Base-by-base conservation (phyloP, 2,888 invertebrate species). In the Ctena decussata region DNA sequence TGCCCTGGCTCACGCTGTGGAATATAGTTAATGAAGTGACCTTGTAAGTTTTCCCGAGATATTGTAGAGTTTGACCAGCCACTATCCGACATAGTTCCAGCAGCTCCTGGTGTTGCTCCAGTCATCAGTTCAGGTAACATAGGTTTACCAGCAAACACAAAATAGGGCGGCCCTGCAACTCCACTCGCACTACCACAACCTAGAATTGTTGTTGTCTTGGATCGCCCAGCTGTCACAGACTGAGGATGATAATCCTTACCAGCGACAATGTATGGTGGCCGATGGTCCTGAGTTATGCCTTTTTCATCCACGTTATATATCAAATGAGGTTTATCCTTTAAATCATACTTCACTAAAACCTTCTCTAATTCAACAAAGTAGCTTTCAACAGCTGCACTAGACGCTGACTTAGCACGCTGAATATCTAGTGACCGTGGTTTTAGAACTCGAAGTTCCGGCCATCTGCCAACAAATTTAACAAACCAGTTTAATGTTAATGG, bases 391-490 rank as follows among this genome's bases (percentile, higher is more conserved):
- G 44, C 65, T 12, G 6, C n/a, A 37, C 60, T 65, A 27, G 53
- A 49, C 41, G 76, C 35, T 49, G 60, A 49, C 39, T 84, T 84
- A 21, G 84, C 80, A 12, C 82, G 44, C 0, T 44, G 35, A 30
- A 72, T 65, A 24, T 86, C 85, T 21, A 86, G 44, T 3, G 30
- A 27, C 24, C 76, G 32, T 35, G 84, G 85, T 60, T 76, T 80
- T 0, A 74, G n/a, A 18, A 82, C 76, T 15, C 39, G 39, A 57
- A 85, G 32, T 41, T 85, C 79, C 41, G 85, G 81, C 85, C 78
- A 82, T 6, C 79, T 30, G 15, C 41, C 44, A 11, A 77, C 21
- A 57, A 86, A 77, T 0, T 80, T 57, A 18, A 39, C 5, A 12
- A 84, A 53, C 84, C 77, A 84, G 5, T 57, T 77, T 1, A 81